Evolutionary conservation across 2,888 invertebrate genomes (phyloP).

Genomic region (Caenorhabditis sinica): DNA sequence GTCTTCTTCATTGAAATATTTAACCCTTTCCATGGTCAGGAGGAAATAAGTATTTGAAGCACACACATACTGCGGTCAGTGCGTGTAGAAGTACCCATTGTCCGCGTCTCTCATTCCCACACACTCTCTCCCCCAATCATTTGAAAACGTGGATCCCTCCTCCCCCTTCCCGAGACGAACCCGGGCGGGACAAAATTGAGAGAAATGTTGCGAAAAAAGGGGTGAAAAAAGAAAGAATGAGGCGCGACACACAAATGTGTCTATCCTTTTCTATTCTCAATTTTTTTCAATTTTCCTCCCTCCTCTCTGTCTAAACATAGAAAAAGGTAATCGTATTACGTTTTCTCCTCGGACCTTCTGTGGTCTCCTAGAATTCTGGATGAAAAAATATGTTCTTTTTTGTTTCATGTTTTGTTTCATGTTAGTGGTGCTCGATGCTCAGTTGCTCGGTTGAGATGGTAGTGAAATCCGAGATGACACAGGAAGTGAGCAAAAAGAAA

Average conservation of each 20-base stretch:
- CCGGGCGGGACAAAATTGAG: constrained; percentile 14
- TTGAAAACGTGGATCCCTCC: constrained; percentile 1
- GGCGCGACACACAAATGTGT: constrained; percentile 5
- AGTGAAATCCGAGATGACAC: constrained; percentile 43
- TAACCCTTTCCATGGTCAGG: not conserved
- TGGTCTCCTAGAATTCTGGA: not conserved
- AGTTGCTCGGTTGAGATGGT: not conserved
- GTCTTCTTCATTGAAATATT: not conserved
- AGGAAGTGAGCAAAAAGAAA: constrained; percentile 11
- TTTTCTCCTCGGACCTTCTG: constrained; percentile 1
- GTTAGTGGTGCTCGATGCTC: constrained; percentile 22
- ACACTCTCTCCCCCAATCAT: constrained; percentile 34
- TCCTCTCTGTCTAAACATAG: constrained; percentile 9
- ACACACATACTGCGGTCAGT: constrained; percentile 9
- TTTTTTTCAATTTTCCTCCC: not conserved
- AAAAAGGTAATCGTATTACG: constrained; percentile 52
- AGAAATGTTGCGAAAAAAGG: constrained; percentile 48
- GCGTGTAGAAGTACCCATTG: constrained; percentile 7
- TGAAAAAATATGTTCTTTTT: constrained; percentile 44
- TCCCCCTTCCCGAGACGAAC: no score
- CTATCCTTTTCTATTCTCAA: not conserved
- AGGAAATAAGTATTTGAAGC: constrained; percentile 25
- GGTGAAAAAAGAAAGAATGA: not conserved
- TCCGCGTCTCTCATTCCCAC: constrained; percentile 26
- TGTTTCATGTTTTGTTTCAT: not conserved